Evolutionary conservation across 2,797 vertebrate species (phyloP).

Genomic region (Lacerta bilineata): DNA sequence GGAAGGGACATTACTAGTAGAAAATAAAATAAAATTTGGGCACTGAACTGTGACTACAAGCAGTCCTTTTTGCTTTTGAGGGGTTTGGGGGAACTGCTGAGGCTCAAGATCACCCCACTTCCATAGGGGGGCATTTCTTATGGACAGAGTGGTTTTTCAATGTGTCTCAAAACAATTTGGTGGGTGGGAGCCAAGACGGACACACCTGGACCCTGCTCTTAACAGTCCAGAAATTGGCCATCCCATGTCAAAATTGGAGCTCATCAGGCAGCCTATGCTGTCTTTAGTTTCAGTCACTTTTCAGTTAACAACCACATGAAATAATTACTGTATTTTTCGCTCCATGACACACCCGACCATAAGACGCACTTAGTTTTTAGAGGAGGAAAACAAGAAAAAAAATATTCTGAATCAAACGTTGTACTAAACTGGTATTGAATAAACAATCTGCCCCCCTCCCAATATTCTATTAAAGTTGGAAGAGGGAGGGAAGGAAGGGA

Average conservation of each 20-base stretch:
- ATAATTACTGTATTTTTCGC: no score
- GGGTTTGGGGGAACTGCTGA: no score
- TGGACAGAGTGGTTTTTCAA: neutral
- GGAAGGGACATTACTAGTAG: neutral
- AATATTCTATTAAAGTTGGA: no score
- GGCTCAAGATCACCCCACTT: neutral
- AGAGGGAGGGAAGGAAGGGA: no score
- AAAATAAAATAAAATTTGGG: rapidly evolving
- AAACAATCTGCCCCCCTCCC: no score
- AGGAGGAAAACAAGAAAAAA: no score
- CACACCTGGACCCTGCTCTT: neutral
- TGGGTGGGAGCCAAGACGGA: neutral
- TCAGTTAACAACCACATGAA: neutral
- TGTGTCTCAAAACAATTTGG: neutral
- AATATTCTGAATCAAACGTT: no score
- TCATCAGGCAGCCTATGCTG: neutral
- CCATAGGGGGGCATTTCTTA: rapidly evolving
- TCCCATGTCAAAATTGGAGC: neutral
- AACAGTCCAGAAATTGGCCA: neutral
- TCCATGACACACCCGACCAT: no score
- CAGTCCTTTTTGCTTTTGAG: neutral
- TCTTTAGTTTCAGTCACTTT: neutral
- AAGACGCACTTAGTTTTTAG: no score
- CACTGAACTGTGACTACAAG: neutral
- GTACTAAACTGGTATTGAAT: no score